Evolutionary conservation across 2,888 invertebrate genomes (phyloP).

Genomic region (Leucozona laternaria): DNA sequence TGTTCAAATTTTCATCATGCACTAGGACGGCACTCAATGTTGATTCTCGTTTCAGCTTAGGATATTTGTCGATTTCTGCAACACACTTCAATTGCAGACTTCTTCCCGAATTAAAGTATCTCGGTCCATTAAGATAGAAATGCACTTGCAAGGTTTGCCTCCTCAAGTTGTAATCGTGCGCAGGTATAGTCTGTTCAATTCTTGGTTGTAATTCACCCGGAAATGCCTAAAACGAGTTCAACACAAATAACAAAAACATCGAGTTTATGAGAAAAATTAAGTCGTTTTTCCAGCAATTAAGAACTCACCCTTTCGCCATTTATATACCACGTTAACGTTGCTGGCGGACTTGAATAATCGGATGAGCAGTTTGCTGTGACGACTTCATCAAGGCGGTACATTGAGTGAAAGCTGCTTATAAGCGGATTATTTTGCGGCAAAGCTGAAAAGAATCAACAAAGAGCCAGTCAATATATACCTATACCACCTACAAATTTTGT

Average conservation of each 20-base stretch:
- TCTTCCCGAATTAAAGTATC: slow-evolving; percentile 78
- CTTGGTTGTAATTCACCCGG: slow-evolving; percentile 79
- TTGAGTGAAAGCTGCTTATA: slow-evolving; percentile 80
- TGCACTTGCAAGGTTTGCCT: slow-evolving; percentile 81
- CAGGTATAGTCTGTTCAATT: slow-evolving; percentile 80
- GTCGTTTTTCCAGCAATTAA: slow-evolving; percentile 3
- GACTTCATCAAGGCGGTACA: slow-evolving; percentile 81
- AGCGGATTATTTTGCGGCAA: slow-evolving; percentile 82
- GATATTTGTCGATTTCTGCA: slow-evolving; percentile 81
- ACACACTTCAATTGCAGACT: slow-evolving; percentile 80
- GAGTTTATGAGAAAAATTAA: background rate
- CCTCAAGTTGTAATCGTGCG: slow-evolving; percentile 81
- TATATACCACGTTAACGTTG: slow-evolving; percentile 81
- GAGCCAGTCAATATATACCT: background rate
- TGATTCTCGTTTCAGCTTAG: slow-evolving; percentile 79
- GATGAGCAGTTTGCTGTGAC: slow-evolving; percentile 82
- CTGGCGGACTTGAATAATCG: slow-evolving; percentile 81
- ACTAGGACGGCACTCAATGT: slow-evolving; percentile 79
- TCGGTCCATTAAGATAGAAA: slow-evolving; percentile 81
- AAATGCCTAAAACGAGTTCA: slow-evolving; percentile 77
- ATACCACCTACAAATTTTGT: too few relatives aligned
- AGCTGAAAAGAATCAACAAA: slow-evolving; percentile 77
- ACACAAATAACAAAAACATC: background rate
- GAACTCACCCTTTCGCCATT: slow-evolving; percentile 80
- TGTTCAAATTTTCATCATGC: slow-evolving; percentile 80